These are phyloP conservation scores for Alexandromys fortis DNA, from an alignment of 2,113 vertebrate species.

Conservation along the genomic window DNA sequence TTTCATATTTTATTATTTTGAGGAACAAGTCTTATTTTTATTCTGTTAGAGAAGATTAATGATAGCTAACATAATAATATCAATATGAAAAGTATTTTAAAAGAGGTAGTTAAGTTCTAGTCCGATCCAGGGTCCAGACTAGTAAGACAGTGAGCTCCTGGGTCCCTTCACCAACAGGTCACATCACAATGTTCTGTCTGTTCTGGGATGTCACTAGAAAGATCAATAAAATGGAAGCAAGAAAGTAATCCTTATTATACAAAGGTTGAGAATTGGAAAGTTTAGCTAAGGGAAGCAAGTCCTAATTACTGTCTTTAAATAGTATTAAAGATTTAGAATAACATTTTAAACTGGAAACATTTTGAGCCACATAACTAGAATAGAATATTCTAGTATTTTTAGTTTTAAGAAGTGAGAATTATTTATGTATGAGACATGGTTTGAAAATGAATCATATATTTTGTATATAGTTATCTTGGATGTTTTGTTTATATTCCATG, in stretches of 20 bases:
- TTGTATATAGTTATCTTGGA: background rate
- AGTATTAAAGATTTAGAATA: slow-evolving; percentile 1
- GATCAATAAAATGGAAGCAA: background rate
- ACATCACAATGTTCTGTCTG: background rate
- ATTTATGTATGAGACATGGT: background rate
- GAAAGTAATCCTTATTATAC: background rate
- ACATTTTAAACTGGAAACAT: background rate
- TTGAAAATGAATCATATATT: slow-evolving; percentile 6
- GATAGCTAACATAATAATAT: background rate
- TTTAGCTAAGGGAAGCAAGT: slow-evolving; percentile 6
- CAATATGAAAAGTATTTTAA: background rate
- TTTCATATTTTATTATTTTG: background rate
- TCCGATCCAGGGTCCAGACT: background rate
- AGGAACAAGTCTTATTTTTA: slow-evolving; percentile 28
- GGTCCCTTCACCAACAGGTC: background rate
- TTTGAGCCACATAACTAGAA: background rate
- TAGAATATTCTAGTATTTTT: slow-evolving; percentile 21
- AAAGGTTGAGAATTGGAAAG: background rate
- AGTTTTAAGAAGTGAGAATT: background rate
- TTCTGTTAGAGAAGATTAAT: slow-evolving; percentile 33
- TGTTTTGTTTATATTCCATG: background rate
- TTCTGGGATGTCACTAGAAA: slow-evolving; percentile 15
- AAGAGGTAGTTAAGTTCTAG: background rate
- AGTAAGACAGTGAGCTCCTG: background rate
- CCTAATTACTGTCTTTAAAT: background rate